A percentile compares a stretch with the other conserved stretches of the same genome.
Conservation (phyloP, 2,797 vertebrate species). For the Pangasius djambal region DNA sequence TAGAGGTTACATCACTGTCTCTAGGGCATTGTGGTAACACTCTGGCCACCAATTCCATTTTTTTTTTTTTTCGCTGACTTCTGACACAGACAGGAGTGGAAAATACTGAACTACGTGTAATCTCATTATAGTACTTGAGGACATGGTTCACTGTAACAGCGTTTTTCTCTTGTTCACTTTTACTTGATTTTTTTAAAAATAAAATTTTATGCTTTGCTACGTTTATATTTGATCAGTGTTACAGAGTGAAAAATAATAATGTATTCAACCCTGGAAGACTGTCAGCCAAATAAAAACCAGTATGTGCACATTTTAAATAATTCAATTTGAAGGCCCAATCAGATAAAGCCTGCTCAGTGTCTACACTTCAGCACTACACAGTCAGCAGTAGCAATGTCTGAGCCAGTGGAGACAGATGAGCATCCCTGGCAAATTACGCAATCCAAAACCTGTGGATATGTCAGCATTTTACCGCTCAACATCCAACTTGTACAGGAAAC, state of each 20-base stretch:
- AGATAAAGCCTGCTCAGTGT: not conserved
- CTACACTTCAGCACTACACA: not conserved
- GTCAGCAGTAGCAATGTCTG: not conserved
- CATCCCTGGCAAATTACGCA: too few relatives aligned
- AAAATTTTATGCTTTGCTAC: not conserved
- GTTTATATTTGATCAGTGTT: not conserved
- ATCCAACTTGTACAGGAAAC: too few relatives aligned
- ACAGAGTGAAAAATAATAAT: not conserved
- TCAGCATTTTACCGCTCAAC: not conserved
- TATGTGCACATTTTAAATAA: not conserved
- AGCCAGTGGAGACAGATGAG: not conserved
- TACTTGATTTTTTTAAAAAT: not conserved
- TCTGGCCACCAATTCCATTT: not conserved
- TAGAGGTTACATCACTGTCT: constrained; percentile 57
- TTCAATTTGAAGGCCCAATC: too few relatives aligned
- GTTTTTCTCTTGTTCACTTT: not conserved
- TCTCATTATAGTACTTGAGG: not conserved
- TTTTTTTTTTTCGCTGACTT: not conserved
- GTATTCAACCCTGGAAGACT: not conserved
- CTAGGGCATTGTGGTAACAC: constrained; percentile 37
- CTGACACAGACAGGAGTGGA: not conserved
- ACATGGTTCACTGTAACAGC: too few relatives aligned
- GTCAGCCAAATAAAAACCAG: not conserved
- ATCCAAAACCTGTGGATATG: not conserved
- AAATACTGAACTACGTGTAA: not conserved